Evolutionary conservation across 2,113 vertebrate genomes (phyloP).

Genomic region (Sander lucioperca): DNA sequence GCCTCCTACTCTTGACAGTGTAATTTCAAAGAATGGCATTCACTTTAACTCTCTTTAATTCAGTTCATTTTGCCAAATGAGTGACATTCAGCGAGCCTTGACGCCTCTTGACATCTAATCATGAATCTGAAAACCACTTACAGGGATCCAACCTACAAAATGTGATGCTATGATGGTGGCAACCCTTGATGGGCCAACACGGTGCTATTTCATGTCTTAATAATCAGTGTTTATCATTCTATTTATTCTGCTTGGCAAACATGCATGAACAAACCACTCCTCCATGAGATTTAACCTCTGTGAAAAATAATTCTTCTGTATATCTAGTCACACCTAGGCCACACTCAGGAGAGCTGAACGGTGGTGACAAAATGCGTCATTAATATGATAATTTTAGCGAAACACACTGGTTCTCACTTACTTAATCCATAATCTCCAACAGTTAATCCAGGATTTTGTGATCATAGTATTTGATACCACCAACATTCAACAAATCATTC

Average conservation of each 20-base stretch:
- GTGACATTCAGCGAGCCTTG: conserved; percentile 21
- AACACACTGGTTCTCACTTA: conserved; percentile 3
- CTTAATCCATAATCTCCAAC: neutral
- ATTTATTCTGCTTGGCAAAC: conserved; percentile 70
- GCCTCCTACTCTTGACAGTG: conserved; percentile 28
- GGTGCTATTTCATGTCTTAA: conserved; percentile 77
- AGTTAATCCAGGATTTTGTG: neutral
- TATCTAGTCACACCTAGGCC: conserved; percentile 15
- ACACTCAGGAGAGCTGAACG: conserved; percentile 12
- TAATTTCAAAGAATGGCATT: conserved; percentile 34
- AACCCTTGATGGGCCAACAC: conserved; percentile 48
- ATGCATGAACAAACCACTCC: conserved; percentile 72
- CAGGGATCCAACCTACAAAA: conserved; percentile 55
- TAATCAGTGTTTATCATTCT: conserved; percentile 51
- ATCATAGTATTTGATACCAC: neutral
- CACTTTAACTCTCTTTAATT: conserved; percentile 13
- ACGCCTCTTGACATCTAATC: conserved; percentile 25
- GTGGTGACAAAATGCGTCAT: neutral
- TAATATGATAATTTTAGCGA: neutral
- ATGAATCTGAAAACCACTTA: conserved; percentile 38
- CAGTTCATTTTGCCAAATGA: conserved; percentile 71
- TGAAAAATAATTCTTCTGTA: conserved; percentile 20
- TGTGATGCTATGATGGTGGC: conserved; percentile 54
- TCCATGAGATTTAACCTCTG: conserved; percentile 11
- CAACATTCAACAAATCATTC: conserved; percentile 4